phyloP scores from a whole-genome alignment of 2,113 vertebrate species.

The Phalacrocorax pelagicus region DNA sequence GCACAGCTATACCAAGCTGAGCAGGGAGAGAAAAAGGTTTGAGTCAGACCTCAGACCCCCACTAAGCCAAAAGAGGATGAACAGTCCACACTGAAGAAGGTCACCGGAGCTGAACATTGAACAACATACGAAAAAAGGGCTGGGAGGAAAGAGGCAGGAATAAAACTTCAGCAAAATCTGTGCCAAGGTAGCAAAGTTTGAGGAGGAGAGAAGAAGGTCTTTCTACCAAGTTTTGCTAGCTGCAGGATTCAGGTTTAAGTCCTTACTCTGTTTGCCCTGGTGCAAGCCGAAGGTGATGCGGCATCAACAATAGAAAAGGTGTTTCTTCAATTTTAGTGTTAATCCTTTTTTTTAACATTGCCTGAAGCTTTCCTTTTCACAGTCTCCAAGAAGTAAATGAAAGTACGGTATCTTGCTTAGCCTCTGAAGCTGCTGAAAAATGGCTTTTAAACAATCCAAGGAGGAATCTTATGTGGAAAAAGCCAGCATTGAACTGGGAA shows the following conservation, averaged over 20 bases:
- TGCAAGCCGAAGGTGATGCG: neutral
- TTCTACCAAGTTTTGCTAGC: neutral
- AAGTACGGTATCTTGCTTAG: neutral
- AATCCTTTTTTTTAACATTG: neutral
- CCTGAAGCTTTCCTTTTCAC: neutral
- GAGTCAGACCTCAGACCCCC: rapidly evolving
- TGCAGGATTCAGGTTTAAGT: neutral
- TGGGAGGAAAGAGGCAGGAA: neutral
- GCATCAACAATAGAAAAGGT: too few species aligned
- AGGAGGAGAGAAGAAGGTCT: neutral
- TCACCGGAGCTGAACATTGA: neutral
- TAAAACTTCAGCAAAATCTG: neutral
- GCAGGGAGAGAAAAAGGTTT: neutral
- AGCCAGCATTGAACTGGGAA: neutral
- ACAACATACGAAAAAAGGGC: rapidly evolving
- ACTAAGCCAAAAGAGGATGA: too few species aligned
- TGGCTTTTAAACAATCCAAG: neutral
- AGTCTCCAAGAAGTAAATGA: too few species aligned
- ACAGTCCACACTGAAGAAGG: rapidly evolving
- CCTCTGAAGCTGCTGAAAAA: neutral
- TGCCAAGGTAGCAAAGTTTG: neutral
- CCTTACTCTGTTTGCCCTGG: neutral
- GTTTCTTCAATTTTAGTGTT: neutral
- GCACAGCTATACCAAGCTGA: neutral
- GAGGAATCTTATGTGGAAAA: neutral